Evolutionary conservation across 64 coral and sea anemone species (phyloP), one percentile per base, ranked within the genome.

Genomic region (Stichodactyla mertensii): DNA sequence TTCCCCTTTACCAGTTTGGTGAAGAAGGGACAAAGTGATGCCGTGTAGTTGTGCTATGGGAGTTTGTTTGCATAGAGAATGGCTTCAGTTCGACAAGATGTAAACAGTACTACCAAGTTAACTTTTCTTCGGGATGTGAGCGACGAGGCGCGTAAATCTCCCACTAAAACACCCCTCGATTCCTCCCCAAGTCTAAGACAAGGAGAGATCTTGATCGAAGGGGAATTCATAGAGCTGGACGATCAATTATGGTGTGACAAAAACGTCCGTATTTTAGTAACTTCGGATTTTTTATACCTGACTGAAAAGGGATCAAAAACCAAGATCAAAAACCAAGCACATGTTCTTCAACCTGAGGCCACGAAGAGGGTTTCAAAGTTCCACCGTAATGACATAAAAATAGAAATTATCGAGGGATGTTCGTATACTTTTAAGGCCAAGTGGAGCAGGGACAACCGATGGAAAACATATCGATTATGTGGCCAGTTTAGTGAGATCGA

Each of bases 371-470:
- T 92, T 20, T 66, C 66, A 15, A 92, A 92, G 78, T 92, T 87
- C 77, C 57, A n/a, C 10, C 90, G 90, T 28, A 77, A 58, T 45
- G 90, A 92, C 10, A 54, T 92, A n/a, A 54, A 16, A 52, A 71
- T 87, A 15, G 78, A 87, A 77, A 56, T 92, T 5, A 82, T 78
- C 52, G 57, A 92, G n/a, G 90, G 85, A 54, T 87, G 90, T 80
- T 55, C 59, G 20, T 92, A 87, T 87, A 92, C 90, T 66, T 92
- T 92, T 57, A 92, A 87, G 80, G 90, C 90, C 16, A 92, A 86
- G 52, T 92, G 90, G 90, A 87, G 60, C 14, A 82, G 57, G 18
- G 86, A 87, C 2, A 51, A 51, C 10, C 3, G 52, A 4, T 92
- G 90, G 90, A 92, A 87, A 66, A 92, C 45, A 16, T 92, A 92